Conservation (phyloP, 2,888 invertebrate species). For the Melanargia galathea region DNA sequence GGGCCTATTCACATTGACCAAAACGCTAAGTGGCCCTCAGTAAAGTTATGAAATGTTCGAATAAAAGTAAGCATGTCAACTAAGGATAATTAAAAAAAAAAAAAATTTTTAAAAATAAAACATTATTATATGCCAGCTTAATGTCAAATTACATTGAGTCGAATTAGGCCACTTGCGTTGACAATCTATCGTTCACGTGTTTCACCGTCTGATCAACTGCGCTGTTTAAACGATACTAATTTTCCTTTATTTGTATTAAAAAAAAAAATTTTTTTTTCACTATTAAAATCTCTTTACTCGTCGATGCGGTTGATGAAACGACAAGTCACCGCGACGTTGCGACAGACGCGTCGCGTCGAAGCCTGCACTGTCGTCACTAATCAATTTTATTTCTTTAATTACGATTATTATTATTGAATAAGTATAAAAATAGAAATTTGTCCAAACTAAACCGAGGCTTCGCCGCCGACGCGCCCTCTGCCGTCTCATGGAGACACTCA, state of each 20-base stretch:
- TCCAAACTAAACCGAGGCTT: constrained; percentile 49
- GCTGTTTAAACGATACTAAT: constrained; percentile 1
- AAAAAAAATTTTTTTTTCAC: not conserved
- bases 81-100: constrained; percentile 30
- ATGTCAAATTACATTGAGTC: constrained; percentile 33
- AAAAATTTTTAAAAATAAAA: constrained; percentile 17
- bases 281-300: too few species aligned
- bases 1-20: constrained; percentile 38
- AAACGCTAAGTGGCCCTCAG: constrained; percentile 39
- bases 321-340: constrained; percentile 38
- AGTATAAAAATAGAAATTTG: constrained; percentile 55
- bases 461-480: constrained; percentile 52
- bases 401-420: constrained; percentile 37
- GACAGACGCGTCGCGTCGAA: constrained; percentile 48
- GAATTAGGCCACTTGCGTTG: constrained; percentile 46
- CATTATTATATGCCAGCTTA: constrained; percentile 33
- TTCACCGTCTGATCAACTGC: constrained; percentile 43
- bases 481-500: constrained; percentile 56
- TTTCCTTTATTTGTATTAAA: not conserved
- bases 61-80: constrained; percentile 30
- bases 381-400: constrained; percentile 17
- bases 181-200: constrained; percentile 41
- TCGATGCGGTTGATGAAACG: constrained; percentile 36
- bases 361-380: constrained; percentile 39
- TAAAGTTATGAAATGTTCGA: constrained; percentile 8